These are phyloP conservation scores for Epinephelus coioides DNA, from an alignment of 2,797 vertebrate species.

Conservation along the genomic window DNA sequence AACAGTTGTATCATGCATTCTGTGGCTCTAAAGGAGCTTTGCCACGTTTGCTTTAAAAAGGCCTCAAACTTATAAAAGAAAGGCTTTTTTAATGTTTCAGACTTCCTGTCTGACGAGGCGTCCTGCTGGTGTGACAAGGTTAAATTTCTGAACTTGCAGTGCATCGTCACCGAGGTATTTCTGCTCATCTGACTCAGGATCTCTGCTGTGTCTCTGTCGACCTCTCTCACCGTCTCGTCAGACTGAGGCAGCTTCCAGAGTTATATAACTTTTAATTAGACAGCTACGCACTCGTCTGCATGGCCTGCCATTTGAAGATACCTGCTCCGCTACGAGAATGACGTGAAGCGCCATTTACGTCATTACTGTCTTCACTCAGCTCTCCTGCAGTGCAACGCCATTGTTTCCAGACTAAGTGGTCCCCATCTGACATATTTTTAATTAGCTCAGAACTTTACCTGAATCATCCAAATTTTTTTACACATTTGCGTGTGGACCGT, in stretches of 20 bases:
- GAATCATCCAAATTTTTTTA: neutral
- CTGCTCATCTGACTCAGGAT: conserved; percentile 6
- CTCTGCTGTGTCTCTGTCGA: conserved; percentile 1
- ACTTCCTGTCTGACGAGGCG: neutral
- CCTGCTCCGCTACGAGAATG: conserved; percentile 25
- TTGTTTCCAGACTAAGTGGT: neutral
- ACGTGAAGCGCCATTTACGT: conserved; percentile 7
- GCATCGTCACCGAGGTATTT: neutral
- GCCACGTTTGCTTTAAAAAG: too few relatives aligned
- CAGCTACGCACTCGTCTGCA: conserved; percentile 21
- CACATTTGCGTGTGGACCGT: neutral
- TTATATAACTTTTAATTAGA: conserved; percentile 64
- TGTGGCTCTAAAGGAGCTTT: too few relatives aligned
- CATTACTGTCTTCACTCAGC: neutral
- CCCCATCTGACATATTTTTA: neutral
- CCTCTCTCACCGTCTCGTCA: conserved; percentile 31
- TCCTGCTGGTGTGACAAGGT: neutral
- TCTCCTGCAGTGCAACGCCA: neutral
- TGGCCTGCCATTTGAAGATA: conserved; percentile 39
- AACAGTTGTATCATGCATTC: too few relatives aligned
- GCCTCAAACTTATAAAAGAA: too few relatives aligned
- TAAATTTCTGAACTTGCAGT: neutral
- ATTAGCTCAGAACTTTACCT: neutral
- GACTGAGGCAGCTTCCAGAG: conserved; percentile 16
- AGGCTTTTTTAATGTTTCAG: neutral